phyloP scores from a whole-genome alignment of 2,888 invertebrate genomes.

The Automeris io region DNA sequence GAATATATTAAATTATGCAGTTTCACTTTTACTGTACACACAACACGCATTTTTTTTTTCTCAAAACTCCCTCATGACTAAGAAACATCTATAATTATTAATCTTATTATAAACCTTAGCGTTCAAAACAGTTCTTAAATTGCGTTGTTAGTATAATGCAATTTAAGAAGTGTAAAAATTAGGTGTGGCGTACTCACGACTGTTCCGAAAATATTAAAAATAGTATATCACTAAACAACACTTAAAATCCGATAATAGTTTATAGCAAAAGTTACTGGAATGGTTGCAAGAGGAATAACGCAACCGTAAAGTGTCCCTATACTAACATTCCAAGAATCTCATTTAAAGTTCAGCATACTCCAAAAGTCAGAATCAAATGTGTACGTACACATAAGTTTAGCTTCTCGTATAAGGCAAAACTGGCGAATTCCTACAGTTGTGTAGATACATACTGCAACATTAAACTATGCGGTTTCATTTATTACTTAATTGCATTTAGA shows the following conservation, averaged over 20 bases:
- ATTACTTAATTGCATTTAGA: slow-evolving; percentile 15
- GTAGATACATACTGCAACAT: slow-evolving; percentile 24
- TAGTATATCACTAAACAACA: too few relatives aligned
- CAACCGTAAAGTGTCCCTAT: slow-evolving; percentile 41
- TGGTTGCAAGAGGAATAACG: slow-evolving; percentile 28
- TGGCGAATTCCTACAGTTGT: slow-evolving; percentile 28
- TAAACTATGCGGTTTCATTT: slow-evolving; percentile 20
- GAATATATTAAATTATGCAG: too few relatives aligned
- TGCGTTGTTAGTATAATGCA: too few relatives aligned
- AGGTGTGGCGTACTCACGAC: too few relatives aligned
- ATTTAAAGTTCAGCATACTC: slow-evolving; percentile 52
- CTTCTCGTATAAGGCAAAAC: slow-evolving; percentile 34
- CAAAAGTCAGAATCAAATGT: slow-evolving; percentile 39
- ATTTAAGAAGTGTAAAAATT: too few relatives aligned
- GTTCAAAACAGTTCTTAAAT: too few relatives aligned
- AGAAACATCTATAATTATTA: background rate
- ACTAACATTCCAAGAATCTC: slow-evolving; percentile 53
- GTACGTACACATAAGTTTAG: slow-evolving; percentile 17
- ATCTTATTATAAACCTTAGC: slow-evolving; percentile 12
- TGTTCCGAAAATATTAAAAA: too few relatives aligned
- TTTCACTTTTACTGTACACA: too few relatives aligned
- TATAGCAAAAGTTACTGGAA: slow-evolving; percentile 11
- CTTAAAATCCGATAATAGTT: slow-evolving; percentile 13
- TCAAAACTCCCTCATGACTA: background rate
- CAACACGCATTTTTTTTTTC: background rate